phyloP scores from a whole-genome alignment of 1,140 invertebrate genomes.

The Arion vulgaris region DNA sequence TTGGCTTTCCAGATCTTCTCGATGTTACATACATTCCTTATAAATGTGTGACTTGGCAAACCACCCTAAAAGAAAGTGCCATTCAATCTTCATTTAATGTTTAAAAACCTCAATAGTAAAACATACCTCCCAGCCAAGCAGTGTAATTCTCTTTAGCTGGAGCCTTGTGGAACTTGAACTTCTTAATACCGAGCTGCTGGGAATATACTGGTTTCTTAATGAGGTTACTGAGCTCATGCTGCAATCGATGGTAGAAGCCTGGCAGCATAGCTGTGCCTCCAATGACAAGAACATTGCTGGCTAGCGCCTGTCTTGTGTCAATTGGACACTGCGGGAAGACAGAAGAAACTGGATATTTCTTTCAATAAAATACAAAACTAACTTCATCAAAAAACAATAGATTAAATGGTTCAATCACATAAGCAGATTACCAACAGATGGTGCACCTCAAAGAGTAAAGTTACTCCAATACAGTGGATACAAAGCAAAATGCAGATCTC shows the following conservation, averaged over 20 bases:
- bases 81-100: no score
- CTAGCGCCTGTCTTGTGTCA: constrained; percentile 81
- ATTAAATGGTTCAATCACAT: no score
- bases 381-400: background rate
- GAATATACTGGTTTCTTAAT: constrained; percentile 79
- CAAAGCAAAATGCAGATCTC: no score
- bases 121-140: constrained; percentile 86
- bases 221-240: constrained; percentile 81
- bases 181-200: constrained; percentile 77
- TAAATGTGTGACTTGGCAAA: no score
- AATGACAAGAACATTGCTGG: constrained; percentile 87
- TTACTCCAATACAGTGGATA: no score
- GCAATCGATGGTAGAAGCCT: constrained; percentile 84
- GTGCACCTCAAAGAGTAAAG: no score
- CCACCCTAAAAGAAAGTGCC: no score
- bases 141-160: constrained; percentile 89
- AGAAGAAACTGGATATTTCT: background rate
- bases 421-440: no score
- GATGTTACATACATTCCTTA: no score
- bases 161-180: constrained; percentile 84
- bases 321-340: constrained; percentile 79
- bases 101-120: no score
- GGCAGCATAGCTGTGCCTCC: constrained; percentile 88
- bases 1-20: no score
- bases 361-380: background rate